These are phyloP conservation scores for Gari tellinella DNA, from an alignment of 2,888 invertebrate genomes.

Conservation along the genomic window DNA sequence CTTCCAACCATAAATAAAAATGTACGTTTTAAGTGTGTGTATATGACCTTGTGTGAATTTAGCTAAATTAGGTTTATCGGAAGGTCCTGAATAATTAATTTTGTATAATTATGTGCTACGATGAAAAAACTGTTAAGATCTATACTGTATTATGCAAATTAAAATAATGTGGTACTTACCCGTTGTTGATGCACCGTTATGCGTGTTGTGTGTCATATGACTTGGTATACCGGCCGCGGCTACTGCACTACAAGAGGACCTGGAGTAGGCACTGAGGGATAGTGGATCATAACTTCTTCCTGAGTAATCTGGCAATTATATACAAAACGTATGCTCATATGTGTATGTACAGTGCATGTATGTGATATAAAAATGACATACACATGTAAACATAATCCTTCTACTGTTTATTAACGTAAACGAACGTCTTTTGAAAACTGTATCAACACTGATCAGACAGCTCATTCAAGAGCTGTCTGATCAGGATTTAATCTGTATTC, in stretches of 20 bases:
- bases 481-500: no score
- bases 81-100: no score
- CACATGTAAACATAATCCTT: not conserved
- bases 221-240: conserved; percentile 87
- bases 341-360: no score
- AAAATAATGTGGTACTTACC: conserved; percentile 31
- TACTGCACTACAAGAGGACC: conserved; percentile 86
- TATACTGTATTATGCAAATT: not conserved
- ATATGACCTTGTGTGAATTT: no score
- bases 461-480: no score
- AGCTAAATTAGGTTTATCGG: no score
- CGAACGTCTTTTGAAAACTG: not conserved
- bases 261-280: conserved; percentile 85
- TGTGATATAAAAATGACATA: not conserved
- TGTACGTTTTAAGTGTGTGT: no score
- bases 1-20: no score
- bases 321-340: not conserved
- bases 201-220: conserved; percentile 77
- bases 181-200: conserved; percentile 86
- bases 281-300: conserved; percentile 85
- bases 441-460: not conserved
- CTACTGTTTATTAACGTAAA: no score
- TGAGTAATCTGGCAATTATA: conserved; percentile 72
- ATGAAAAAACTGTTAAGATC: no score
- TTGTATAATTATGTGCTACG: no score